Percentiles rank a stretch among this genome's conserved stretches.
These are phyloP conservation scores for Theocolax elegans DNA, from an alignment of 1,140 invertebrate genomes.

Conservation along the genomic window DNA sequence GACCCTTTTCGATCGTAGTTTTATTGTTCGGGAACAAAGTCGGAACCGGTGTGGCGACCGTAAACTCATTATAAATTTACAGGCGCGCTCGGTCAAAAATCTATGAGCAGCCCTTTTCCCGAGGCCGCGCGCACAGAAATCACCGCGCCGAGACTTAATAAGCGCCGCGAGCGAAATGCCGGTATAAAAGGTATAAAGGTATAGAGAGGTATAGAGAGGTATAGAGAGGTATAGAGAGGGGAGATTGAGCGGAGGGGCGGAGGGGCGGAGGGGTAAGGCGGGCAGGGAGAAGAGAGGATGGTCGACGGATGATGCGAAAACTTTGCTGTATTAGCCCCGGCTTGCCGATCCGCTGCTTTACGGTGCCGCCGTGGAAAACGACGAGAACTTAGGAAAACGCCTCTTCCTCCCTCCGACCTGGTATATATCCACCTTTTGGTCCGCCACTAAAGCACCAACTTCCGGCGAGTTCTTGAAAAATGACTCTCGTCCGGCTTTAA, in stretches of 20 bases:
- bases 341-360: constrained; percentile 63
- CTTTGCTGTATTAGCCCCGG: constrained; percentile 66
- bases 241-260: constrained; percentile 26
- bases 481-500: constrained; percentile 7
- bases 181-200: no score
- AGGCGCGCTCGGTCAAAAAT: constrained; percentile 44
- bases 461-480: constrained; percentile 29
- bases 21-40: constrained; percentile 40
- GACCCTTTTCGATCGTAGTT: constrained; percentile 17
- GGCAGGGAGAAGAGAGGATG: constrained; percentile 1
- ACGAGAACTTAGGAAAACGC: constrained; percentile 49
- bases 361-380: constrained; percentile 53
- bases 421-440: not conserved
- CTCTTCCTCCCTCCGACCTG: not conserved
- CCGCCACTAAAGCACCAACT: constrained; percentile 10
- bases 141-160: constrained; percentile 65
- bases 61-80: constrained; percentile 42
- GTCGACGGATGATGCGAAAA: constrained; percentile 64
- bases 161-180: constrained; percentile 57
- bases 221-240: constrained; percentile 1
- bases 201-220: no score
- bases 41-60: not conserved
- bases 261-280: not conserved
- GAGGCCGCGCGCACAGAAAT: constrained; percentile 54
- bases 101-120: constrained; percentile 8